These are phyloP conservation scores for Notodonta ziczac DNA, from an alignment of 2,888 invertebrate genomes.

Conservation along the genomic window DNA sequence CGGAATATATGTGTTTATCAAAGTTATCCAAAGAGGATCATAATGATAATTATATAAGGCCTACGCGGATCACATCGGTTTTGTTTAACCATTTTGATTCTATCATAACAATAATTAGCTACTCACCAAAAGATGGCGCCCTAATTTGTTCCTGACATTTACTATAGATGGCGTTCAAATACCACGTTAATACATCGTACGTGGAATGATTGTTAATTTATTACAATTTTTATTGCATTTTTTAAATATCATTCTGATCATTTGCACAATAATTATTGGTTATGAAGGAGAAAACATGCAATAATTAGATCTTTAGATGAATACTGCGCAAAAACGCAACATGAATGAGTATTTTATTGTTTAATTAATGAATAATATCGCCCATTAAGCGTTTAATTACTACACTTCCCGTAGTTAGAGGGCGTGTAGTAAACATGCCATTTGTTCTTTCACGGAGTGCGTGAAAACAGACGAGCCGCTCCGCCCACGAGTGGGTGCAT, in stretches of 20 bases:
- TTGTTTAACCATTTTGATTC: background rate
- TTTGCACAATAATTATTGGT: conserved; percentile 2
- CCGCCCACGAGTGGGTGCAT: conserved; percentile 55
- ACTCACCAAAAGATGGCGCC: conserved; percentile 58
- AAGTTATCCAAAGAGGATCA: too few relatives aligned
- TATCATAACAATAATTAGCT: conserved; percentile 26
- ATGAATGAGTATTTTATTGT: conserved; percentile 25
- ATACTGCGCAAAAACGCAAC: conserved; percentile 20
- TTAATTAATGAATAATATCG: conserved; percentile 43
- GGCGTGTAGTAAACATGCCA: conserved; percentile 56
- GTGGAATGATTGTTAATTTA: background rate
- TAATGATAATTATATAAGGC: too few relatives aligned
- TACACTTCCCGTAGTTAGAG: conserved; percentile 47
- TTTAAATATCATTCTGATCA: conserved; percentile 6
- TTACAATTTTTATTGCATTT: background rate
- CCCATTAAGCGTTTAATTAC: conserved; percentile 53
- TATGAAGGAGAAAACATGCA: conserved; percentile 9
- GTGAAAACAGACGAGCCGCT: conserved; percentile 54
- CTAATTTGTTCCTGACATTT: background rate
- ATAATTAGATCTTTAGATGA: background rate
- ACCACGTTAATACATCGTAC: background rate
- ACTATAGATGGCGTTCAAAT: conserved; percentile 14
- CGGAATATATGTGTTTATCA: too few relatives aligned
- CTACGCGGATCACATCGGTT: too few relatives aligned
- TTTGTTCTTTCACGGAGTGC: conserved; percentile 60